Evolutionary conservation across 2,113 vertebrate species (phyloP), one percentile per base, ranked within the genome.

Genomic region (Anthoscopus minutus): DNA sequence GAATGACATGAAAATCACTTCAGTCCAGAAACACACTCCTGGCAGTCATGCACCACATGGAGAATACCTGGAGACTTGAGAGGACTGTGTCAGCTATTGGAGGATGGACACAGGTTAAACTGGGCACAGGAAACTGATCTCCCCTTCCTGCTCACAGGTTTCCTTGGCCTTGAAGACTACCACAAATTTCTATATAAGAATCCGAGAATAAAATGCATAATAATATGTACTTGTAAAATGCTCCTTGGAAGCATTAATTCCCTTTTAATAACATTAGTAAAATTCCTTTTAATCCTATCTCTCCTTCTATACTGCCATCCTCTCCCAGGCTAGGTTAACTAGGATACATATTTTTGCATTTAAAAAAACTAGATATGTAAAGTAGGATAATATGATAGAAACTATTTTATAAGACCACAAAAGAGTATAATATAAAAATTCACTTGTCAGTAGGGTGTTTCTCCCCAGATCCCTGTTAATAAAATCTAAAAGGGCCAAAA

Each of bases 1-100:
- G 13, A 57, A 73, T 61, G 64, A 47, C 6, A 5, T 35, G 37
- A 80, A 92, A 76, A 45, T 2, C 1, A 8, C 17, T 27, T 24
- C 37, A 44, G 42, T 24, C 25, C 38, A 31, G 14, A 35, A 42
- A 38, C 10, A 4, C 23, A 2, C 13, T 47, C 11, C 48, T 31
- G 38, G 44, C 17, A 65, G 30, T 8, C 5, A 2, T 3, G 8
- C 13, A 28, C 3, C 23, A 11, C 24, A 4, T 2, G 6, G 48
- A 33, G 61, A 71, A 9, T 27, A 30, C 4, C 42, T 8, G 28
- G 35, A 70, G 30, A 56, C 13, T 1, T 3, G 45, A 65, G 54
- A 56, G 40, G 18, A 45, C 10, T 6, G 2, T 1, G 14, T 4
- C 48, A 92, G 33, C 18, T 17, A 0, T 24, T 15, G 30, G 62